Evolutionary conservation across 2,113 vertebrate species (phyloP).

Genomic region (Cygnus buccinator): DNA sequence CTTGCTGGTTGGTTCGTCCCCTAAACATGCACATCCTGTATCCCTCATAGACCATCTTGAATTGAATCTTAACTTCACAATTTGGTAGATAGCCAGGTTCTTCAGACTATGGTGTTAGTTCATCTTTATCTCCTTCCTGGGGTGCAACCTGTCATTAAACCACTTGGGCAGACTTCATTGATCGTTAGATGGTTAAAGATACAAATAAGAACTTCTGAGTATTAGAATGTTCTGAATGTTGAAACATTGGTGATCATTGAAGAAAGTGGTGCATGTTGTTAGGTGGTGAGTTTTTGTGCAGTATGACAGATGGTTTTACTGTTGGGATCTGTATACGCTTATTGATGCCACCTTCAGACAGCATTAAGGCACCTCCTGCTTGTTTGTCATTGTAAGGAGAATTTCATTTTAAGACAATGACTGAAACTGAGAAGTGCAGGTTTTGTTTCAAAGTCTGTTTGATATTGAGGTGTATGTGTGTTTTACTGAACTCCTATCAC

Average conservation of each 20-base stretch:
- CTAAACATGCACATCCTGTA: not conserved
- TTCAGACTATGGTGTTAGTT: not conserved
- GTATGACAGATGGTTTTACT: not conserved
- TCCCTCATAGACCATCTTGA: not conserved
- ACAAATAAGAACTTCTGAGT: conserved; percentile 72
- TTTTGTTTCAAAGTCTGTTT: not conserved
- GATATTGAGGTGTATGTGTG: not conserved
- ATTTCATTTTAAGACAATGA: not conserved
- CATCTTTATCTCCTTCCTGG: not conserved
- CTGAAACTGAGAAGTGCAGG: not conserved
- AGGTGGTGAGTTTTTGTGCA: not conserved
- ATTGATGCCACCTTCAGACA: too few relatives aligned
- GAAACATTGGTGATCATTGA: not conserved
- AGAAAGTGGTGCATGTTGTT: not conserved
- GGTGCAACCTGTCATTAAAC: not conserved
- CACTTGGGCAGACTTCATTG: conserved; percentile 47
- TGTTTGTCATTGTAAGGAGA: not conserved
- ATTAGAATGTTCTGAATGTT: conserved; percentile 67
- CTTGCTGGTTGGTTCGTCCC: not conserved
- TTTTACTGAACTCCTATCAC: not conserved
- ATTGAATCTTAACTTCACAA: not conserved
- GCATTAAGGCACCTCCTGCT: not conserved
- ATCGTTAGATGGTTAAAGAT: conserved; percentile 76
- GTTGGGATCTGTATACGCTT: not conserved
- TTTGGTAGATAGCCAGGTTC: not conserved